Conservation (phyloP, 2,888 invertebrate genomes). For the Tenthredo mesomela region DNA sequence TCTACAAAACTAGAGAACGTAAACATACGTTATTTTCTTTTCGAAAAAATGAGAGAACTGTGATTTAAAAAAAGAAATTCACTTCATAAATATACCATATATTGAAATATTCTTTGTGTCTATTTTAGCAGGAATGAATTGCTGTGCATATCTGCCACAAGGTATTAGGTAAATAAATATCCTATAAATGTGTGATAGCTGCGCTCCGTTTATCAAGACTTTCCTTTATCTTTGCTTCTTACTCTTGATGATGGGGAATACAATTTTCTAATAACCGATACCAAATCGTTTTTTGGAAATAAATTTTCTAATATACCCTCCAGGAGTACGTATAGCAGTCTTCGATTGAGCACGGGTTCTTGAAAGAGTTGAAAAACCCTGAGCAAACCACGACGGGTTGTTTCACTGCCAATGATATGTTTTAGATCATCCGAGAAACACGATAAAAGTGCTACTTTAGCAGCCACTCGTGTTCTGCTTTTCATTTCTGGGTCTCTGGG, state of each 20-base stretch:
- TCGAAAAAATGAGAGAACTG: background rate
- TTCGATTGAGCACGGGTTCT: slow-evolving; percentile 90
- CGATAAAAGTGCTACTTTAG: slow-evolving; percentile 91
- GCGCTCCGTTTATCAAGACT: slow-evolving; percentile 63
- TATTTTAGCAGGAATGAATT: background rate
- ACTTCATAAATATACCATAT: background rate
- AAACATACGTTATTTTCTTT: background rate
- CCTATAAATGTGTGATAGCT: background rate
- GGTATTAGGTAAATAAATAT: slow-evolving; percentile 6
- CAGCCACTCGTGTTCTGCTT: slow-evolving; percentile 90
- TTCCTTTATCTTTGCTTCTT: slow-evolving; percentile 64
- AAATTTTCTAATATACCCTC: slow-evolving; percentile 90
- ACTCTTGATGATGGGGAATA: slow-evolving; percentile 83
- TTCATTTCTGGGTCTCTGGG: slow-evolving; percentile 81
- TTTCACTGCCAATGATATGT: slow-evolving; percentile 93
- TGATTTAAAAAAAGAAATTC: no score
- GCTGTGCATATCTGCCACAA: background rate
- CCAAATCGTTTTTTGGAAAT: slow-evolving; percentile 89
- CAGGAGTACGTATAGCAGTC: slow-evolving; percentile 90
- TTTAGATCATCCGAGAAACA: slow-evolving; percentile 94
- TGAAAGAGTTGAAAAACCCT: slow-evolving; percentile 94
- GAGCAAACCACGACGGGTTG: slow-evolving; percentile 89
- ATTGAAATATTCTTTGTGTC: background rate
- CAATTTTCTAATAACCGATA: slow-evolving; percentile 85
- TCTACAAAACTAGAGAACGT: background rate